Evolutionary conservation across 2,797 vertebrate genomes (phyloP).

Genomic region (Remorina albescens): DNA sequence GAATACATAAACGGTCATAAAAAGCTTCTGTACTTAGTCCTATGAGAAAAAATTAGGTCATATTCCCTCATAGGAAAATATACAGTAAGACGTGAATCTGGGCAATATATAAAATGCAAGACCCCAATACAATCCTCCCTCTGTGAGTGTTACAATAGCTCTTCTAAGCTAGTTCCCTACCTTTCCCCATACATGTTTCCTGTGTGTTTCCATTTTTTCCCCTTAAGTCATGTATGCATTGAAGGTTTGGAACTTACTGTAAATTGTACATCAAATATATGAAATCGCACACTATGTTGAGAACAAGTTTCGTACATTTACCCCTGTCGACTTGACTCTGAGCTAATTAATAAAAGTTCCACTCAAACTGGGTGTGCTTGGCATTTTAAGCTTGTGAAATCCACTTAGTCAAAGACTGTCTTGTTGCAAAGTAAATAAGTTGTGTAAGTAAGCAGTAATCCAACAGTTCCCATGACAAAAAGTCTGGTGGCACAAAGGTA

Average conservation of each 20-base stretch:
- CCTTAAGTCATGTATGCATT: background rate
- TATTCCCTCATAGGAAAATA: background rate
- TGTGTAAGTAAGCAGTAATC: conserved; percentile 25
- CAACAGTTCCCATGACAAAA: conserved; percentile 37
- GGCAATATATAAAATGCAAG: background rate
- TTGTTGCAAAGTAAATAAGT: conserved; percentile 31
- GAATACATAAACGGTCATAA: background rate
- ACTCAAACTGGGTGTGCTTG: background rate
- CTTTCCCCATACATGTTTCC: conserved; percentile 6
- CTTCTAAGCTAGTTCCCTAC: background rate
- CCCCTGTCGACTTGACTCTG: background rate
- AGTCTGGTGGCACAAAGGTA: conserved; percentile 58
- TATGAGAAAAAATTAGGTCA: background rate
- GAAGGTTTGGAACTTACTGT: background rate
- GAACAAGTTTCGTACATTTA: conserved; percentile 12
- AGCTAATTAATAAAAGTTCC: conserved; percentile 1
- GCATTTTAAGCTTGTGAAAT: background rate
- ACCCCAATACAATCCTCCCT: background rate
- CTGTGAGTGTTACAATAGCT: conserved; percentile 15
- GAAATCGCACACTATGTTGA: background rate
- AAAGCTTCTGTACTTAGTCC: background rate
- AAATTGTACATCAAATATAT: background rate
- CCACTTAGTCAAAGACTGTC: background rate
- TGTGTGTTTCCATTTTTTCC: background rate
- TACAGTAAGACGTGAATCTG: background rate